phyloP scores from a whole-genome alignment of 2,113 vertebrate species.

The Gobius niger region DNA sequence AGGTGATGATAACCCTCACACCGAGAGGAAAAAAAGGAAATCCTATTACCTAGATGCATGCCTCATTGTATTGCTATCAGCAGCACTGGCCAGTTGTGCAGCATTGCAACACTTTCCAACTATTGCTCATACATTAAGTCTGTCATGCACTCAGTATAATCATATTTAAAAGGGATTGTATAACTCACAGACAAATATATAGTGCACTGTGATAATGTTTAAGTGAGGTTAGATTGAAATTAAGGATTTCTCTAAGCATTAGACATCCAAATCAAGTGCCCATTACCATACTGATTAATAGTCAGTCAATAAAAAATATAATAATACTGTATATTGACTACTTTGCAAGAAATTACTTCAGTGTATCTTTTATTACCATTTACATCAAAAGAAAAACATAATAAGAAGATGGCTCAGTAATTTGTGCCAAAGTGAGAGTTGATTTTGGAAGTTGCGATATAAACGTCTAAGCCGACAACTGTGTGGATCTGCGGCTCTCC shows the following conservation, averaged over 20 bases:
- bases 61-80: slow-evolving; percentile 55
- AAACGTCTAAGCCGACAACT: slow-evolving; percentile 60
- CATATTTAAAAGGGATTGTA: slow-evolving; percentile 37
- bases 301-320: neutral
- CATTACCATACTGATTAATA: too few relatives aligned
- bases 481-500: slow-evolving; percentile 51
- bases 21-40: slow-evolving; percentile 48
- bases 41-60: slow-evolving; percentile 59
- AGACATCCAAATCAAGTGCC: too few relatives aligned
- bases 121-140: slow-evolving; percentile 51
- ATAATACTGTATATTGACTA: neutral
- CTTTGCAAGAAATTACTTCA: neutral
- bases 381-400: neutral
- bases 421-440: slow-evolving; percentile 70
- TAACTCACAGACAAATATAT: slow-evolving; percentile 24
- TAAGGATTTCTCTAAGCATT: too few relatives aligned
- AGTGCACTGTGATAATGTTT: neutral
- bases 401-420: slow-evolving; percentile 54
- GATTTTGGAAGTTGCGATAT: slow-evolving; percentile 63
- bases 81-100: slow-evolving; percentile 42
- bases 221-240: too few relatives aligned
- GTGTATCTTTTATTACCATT: neutral
- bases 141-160: slow-evolving; percentile 30
- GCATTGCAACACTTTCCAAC: slow-evolving; percentile 52
- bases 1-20: slow-evolving; percentile 65